Conservation (phyloP, 1,140 invertebrate genomes). For the Leptopilina clavipes region DNA sequence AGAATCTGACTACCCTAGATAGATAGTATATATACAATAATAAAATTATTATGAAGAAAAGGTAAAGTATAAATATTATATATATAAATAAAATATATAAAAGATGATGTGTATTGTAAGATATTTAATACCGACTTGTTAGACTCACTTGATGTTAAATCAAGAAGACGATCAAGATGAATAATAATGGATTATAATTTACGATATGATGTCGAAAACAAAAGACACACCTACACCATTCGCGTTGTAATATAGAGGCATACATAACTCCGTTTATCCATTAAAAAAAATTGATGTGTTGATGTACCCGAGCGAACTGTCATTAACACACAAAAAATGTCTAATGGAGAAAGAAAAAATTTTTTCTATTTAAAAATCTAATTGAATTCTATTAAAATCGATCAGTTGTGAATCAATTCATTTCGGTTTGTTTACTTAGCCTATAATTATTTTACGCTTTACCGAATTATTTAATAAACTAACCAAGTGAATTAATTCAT, state of each 20-base stretch:
- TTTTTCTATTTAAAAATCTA: too few relatives aligned
- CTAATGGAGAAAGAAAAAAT: too few relatives aligned
- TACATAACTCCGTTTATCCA: slow-evolving; percentile 64
- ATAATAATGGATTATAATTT: slow-evolving; percentile 41
- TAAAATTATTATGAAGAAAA: slow-evolving; percentile 53
- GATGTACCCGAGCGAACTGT: slow-evolving; percentile 66
- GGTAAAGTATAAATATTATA: slow-evolving; percentile 65
- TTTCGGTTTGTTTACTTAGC: too few relatives aligned
- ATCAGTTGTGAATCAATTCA: too few relatives aligned
- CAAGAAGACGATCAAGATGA: slow-evolving; percentile 55
- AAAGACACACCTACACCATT: slow-evolving; percentile 57
- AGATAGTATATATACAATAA: slow-evolving; percentile 65
- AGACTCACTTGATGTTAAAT: slow-evolving; percentile 61
- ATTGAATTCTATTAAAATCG: too few relatives aligned
- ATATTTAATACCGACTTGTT: slow-evolving; percentile 71
- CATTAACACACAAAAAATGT: slow-evolving; percentile 46
- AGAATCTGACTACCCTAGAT: slow-evolving; percentile 67
- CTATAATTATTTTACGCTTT: too few relatives aligned
- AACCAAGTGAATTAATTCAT: too few relatives aligned
- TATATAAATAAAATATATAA: slow-evolving; percentile 65
- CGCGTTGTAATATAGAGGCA: slow-evolving; percentile 68
- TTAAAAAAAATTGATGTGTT: slow-evolving; percentile 66
- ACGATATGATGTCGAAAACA: slow-evolving; percentile 36
- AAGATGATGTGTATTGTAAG: slow-evolving; percentile 71
- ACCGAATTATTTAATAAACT: too few relatives aligned